Percentiles rank a stretch among this genome's conserved stretches.
Evolutionary conservation across 2,797 vertebrate genomes (phyloP).

Genomic region (Rallus crepitans): DNA sequence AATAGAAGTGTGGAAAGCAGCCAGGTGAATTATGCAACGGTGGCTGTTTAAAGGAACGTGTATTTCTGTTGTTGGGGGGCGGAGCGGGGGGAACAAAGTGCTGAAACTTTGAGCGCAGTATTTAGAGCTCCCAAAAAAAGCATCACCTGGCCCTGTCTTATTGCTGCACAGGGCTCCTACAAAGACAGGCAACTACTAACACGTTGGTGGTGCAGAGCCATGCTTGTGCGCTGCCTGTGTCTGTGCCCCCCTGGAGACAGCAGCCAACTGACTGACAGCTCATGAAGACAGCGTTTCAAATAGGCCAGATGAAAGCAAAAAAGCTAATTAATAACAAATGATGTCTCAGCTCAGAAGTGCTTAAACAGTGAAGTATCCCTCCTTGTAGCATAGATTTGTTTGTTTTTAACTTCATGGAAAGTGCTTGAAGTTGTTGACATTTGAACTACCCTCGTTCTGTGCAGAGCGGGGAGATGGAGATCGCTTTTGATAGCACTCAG

Average conservation of each 20-base stretch:
- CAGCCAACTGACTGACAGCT: not conserved
- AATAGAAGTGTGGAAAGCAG: not conserved
- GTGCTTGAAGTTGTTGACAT: not conserved
- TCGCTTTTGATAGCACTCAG: not conserved
- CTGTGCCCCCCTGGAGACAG: not conserved
- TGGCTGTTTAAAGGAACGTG: not conserved
- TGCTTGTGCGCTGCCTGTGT: not conserved
- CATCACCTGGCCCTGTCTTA: not conserved
- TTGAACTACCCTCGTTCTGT: not conserved
- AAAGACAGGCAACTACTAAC: not conserved
- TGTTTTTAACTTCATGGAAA: not conserved
- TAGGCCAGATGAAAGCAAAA: constrained; percentile 15
- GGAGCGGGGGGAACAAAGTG: accelerated
- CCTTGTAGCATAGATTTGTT: not conserved
- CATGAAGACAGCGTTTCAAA: not conserved
- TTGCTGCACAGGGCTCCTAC: not conserved
- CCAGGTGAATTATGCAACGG: not conserved
- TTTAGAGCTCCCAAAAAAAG: not conserved
- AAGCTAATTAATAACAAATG: constrained; percentile 22
- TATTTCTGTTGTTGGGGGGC: not conserved
- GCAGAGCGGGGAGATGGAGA: not conserved
- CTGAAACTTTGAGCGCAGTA: not conserved
- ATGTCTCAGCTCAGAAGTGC: not conserved
- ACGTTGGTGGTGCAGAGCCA: not conserved
- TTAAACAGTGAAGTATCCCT: not conserved